Evolutionary conservation across 1,140 invertebrate species (phyloP).

Genomic region (Trachymyrmex cornetzi): DNA sequence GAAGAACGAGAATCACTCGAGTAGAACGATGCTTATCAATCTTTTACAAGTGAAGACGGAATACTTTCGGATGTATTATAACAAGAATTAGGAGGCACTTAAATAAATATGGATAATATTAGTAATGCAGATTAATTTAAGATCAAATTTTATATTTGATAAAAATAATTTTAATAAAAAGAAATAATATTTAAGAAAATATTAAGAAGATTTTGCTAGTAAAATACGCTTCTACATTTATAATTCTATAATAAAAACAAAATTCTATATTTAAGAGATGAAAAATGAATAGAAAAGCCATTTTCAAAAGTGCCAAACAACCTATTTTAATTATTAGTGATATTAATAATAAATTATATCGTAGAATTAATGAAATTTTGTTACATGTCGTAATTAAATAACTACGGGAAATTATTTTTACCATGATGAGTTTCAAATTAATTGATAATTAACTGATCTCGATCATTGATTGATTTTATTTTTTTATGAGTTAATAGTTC

Average conservation of each 20-base stretch:
- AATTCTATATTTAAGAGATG: neutral
- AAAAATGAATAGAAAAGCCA: neutral
- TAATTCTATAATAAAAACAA: neutral
- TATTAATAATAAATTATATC: neutral
- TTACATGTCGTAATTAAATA: neutral
- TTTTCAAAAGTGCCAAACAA: neutral
- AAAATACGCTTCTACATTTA: neutral
- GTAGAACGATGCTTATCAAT: slow-evolving; percentile 3
- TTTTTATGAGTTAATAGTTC: neutral
- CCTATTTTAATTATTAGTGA: neutral
- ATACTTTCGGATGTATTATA: neutral
- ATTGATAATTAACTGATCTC: neutral
- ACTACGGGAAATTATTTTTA: slow-evolving; percentile 19
- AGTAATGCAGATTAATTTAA: neutral
- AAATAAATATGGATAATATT: neutral
- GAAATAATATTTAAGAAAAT: neutral
- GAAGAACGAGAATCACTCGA: slow-evolving; percentile 3
- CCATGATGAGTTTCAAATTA: neutral
- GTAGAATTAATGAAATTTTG: neutral
- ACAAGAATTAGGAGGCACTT: neutral
- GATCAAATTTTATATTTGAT: neutral
- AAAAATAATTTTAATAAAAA: neutral
- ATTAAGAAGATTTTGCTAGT: neutral
- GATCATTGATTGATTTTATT: neutral
- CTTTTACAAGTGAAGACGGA: slow-evolving; percentile 9